Evolutionary conservation across 2,888 invertebrate species (phyloP), one percentile per base, ranked within the genome.

Genomic region (Leptinotarsa haldemani): DNA sequence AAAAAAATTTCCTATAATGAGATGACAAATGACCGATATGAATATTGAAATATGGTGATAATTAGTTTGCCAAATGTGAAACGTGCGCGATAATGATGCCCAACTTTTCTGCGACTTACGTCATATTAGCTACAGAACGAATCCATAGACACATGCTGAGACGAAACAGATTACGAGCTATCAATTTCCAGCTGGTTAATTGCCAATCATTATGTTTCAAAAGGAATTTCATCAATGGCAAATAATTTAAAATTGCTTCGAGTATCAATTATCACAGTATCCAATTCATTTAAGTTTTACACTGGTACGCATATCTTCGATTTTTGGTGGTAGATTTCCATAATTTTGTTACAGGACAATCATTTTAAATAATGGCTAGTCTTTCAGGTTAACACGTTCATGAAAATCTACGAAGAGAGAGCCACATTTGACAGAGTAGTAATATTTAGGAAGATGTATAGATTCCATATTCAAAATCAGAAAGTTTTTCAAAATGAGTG

Each of bases 91-190:
- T 71, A 71, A 71, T 56, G 70, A 71, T 56, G 65, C 56, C 40
- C 56, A 22, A 52, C 53, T 70, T 70, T 70, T 70, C 61, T 64
- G 65, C 46, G 50, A 40, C 64, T 66, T 47, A 48, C 71, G 71
- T 71, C 56, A 71, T 58, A 65, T 20, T 50, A 40, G 13, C 58
- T 2, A 53, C 67, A 18, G 15, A 53, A 56, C 20, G 68, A 67
- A 71, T 56, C 20, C 48, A 56, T 71, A 56, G 71, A 66, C 66
- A 71, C 71, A 71, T 20, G 71, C 71, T 71, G 71, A n/a, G 71
- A 50, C 22, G 20, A 66, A 56, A 71, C 22, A 58, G 71, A 71
- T 71, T 71, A 71, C 52, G 66, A 66, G 48, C 71, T 48, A 56
- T 66, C 71, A 58, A 71, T 71, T 71, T 67, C 63, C 48, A 40